Percentiles rank a stretch among this genome's conserved stretches.
Evolutionary conservation across 2,888 invertebrate species (phyloP).

Genomic region (Thymelicus lineola): DNA sequence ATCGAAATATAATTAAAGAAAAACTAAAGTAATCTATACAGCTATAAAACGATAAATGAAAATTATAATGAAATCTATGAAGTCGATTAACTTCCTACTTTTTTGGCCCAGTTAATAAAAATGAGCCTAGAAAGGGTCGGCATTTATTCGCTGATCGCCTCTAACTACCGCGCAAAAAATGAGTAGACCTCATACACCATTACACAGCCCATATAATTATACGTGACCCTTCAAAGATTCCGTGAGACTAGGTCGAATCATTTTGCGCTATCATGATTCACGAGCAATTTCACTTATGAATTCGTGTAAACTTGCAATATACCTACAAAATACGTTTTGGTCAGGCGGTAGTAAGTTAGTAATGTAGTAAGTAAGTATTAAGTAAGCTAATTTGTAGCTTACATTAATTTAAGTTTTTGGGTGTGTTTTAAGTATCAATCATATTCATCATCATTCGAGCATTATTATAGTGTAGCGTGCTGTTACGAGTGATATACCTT

Average conservation of each 20-base stretch:
- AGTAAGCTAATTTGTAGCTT: too few relatives aligned
- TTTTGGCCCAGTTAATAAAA: neutral
- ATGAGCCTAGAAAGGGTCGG: neutral
- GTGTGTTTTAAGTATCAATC: too few relatives aligned
- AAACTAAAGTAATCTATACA: too few relatives aligned
- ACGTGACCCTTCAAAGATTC: conserved; percentile 1
- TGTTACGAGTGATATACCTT: too few relatives aligned
- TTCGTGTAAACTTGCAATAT: neutral
- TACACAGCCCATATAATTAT: neutral
- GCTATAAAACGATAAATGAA: too few relatives aligned
- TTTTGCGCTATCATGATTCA: conserved; percentile 9
- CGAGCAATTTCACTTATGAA: conserved; percentile 10
- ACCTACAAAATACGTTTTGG: neutral
- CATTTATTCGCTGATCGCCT: neutral
- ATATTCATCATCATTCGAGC: too few relatives aligned
- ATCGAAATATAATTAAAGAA: too few relatives aligned
- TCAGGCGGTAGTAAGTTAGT: neutral
- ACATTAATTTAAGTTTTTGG: too few relatives aligned
- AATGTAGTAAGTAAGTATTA: too few relatives aligned
- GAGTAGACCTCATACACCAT: neutral
- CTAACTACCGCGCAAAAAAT: neutral
- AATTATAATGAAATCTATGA: too few relatives aligned
- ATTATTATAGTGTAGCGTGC: too few relatives aligned
- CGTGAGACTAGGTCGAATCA: conserved; percentile 1
- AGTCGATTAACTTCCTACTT: too few relatives aligned